Conservation (phyloP, 1,140 invertebrate species). For the Onthophagus taurus region DNA sequence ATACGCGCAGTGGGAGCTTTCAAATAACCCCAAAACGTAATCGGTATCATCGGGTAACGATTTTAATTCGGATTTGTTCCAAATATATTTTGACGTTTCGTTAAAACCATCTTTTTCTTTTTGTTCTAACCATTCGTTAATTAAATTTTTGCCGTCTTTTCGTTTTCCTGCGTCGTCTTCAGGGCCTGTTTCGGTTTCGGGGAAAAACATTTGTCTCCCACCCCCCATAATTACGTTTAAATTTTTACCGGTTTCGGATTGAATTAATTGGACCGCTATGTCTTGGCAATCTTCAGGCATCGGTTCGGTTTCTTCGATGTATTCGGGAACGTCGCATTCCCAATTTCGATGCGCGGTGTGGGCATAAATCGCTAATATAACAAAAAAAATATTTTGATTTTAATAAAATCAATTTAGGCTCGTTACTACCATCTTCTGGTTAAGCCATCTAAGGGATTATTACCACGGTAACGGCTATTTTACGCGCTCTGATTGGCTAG, state of each 20-base stretch:
- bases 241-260: conserved; percentile 53
- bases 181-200: conserved; percentile 46
- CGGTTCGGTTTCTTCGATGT: no score
- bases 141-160: conserved; percentile 41
- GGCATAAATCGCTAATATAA: conserved; percentile 58
- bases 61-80: conserved; percentile 45
- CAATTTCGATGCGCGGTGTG: conserved; percentile 65
- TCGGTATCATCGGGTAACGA: conserved; percentile 35
- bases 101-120: no score
- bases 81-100: conserved; percentile 44
- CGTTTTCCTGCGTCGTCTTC: conserved; percentile 40
- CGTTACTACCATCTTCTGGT: no score
- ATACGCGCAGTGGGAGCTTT: conserved; percentile 42
- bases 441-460: no score
- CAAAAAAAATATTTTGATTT: not conserved
- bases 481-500: no score
- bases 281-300: conserved; percentile 52
- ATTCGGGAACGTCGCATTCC: conserved; percentile 64
- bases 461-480: no score
- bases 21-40: conserved; percentile 50
- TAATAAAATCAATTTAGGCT: not conserved
- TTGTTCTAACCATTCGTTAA: conserved; percentile 36
- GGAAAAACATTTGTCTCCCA: conserved; percentile 60
- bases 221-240: conserved; percentile 65
- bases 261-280: conserved; percentile 65